Evolutionary conservation across 1,140 invertebrate species (phyloP).

Genomic region (Aphis craccivora): DNA sequence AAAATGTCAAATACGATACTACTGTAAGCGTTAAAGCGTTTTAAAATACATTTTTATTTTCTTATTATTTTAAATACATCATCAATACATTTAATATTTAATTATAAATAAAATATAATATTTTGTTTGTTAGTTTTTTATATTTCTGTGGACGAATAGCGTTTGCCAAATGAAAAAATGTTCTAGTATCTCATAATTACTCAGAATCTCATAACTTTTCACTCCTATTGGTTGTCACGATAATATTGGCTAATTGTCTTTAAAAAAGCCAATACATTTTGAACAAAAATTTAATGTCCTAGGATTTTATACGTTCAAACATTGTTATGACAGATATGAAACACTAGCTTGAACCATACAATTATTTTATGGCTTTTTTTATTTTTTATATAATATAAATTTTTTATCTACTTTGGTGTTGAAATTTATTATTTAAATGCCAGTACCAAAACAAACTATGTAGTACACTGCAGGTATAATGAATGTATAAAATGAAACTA

Average conservation of each 20-base stretch:
- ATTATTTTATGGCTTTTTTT: background rate
- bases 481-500: background rate
- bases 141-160: background rate
- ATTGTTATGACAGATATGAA: background rate
- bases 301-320: background rate
- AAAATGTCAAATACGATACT: background rate
- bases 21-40: background rate
- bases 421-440: background rate
- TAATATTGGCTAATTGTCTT: background rate
- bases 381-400: no score
- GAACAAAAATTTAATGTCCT: background rate
- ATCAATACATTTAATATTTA: background rate
- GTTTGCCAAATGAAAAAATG: background rate
- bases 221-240: background rate
- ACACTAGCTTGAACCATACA: background rate
- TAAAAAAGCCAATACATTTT: background rate
- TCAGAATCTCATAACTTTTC: no score
- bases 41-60: background rate
- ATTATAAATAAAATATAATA: background rate
- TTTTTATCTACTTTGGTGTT: background rate
- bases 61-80: background rate
- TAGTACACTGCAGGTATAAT: background rate
- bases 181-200: no score
- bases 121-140: no score
- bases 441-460: background rate